Evolutionary conservation across 2,797 vertebrate genomes (phyloP), one percentile per base, ranked within the genome.

Genomic region (Champsocephalus esox): DNA sequence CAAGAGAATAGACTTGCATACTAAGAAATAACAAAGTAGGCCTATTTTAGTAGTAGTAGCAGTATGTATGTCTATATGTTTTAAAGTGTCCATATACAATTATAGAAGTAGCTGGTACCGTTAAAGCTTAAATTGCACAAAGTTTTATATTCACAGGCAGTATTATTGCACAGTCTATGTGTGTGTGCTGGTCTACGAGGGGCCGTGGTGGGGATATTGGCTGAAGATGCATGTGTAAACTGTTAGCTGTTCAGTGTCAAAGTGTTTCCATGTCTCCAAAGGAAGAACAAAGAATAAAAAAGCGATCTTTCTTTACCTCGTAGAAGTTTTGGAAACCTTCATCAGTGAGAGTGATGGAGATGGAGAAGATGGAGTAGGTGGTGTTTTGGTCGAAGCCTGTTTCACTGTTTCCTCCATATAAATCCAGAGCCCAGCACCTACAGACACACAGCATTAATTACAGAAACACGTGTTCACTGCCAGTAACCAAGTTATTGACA

Each of bases 331-430:
- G 96, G 88, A 96, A 97, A 71, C 98, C 98, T 68, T 98, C 96
- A 72, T 99, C 96, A 0, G 98, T 99, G 84, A 99, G 91, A 1
- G 96, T 99, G 89, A 99, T 96, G 82, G 96, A 97, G 91, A 99
- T 97, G 85, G 96, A 97, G 92, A 99, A 99, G 85, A 99, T 96
- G 14, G 97, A 98, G 70, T 98, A 98, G 61, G 98, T 99, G 81
- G 96, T 94, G 90, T 99, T 99, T 83, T 99, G 97, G 77, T 99
- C 97, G 89, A 98, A 99, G 50, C 98, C 97, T 0, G 96, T 97
- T 92, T 99, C 97, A 87, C 96, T 97, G 94, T 99, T 99, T 84
- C 98, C 97, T 89, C 98, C 98, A 72, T 96, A 98, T 66, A 99
- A 90, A 70, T 96, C 96, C 87, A 99, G 89, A 32, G 98, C 98